phyloP scores from a whole-genome alignment of 1,140 invertebrate species.

The Aphidius gifuensis region DNA sequence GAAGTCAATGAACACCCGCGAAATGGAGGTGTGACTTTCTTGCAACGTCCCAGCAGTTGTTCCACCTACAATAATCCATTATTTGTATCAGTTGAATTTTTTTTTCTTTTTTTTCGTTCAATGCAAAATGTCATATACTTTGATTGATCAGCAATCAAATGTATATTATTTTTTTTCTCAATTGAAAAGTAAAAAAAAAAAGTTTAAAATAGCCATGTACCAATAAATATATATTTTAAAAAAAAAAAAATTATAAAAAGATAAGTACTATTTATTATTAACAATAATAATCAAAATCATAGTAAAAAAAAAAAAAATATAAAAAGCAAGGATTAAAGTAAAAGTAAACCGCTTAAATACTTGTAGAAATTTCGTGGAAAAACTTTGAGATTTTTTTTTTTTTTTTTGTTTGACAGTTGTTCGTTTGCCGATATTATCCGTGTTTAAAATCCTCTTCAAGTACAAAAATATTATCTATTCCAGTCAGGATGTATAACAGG shows the following conservation, averaged over 20 bases:
- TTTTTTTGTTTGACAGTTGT: constrained; percentile 42
- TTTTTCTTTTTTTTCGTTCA: no score
- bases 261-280: neutral
- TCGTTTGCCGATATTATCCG: constrained; percentile 39
- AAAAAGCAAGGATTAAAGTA: neutral
- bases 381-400: constrained; percentile 34
- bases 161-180: no score
- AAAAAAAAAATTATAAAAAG: neutral
- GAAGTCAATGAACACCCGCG: constrained; percentile 40
- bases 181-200: neutral
- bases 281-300: neutral
- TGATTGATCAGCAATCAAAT: constrained; percentile 1
- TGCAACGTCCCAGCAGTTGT: constrained; percentile 26
- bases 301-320: neutral
- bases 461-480: constrained; percentile 55
- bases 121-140: neutral
- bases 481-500: constrained; percentile 46
- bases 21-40: constrained; percentile 38
- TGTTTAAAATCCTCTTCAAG: constrained; percentile 36
- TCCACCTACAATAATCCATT: constrained; percentile 32
- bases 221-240: neutral
- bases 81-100: constrained; percentile 16
- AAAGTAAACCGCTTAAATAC: neutral
- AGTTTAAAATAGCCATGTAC: no score
- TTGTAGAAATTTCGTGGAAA: constrained; percentile 22